Conservation (phyloP, 2,113 vertebrate genomes). For the Bungarus multicinctus region DNA sequence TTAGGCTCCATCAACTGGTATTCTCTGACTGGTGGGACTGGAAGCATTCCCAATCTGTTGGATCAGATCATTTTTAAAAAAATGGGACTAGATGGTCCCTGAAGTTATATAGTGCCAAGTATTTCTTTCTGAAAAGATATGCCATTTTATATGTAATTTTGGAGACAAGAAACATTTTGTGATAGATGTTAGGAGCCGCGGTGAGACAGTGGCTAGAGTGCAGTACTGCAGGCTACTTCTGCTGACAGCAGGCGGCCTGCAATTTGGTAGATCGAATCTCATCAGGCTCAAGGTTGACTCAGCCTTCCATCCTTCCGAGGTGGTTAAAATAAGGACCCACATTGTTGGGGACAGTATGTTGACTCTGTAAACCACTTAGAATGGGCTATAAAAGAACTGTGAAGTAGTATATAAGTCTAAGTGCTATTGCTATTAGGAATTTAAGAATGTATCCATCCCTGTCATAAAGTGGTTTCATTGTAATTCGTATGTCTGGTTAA, state of each 20-base stretch:
- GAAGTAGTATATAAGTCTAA: too few species aligned
- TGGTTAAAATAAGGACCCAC: too few species aligned
- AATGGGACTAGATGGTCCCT: neutral
- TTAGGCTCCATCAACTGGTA: neutral
- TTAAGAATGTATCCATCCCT: neutral
- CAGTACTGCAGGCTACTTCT: too few species aligned
- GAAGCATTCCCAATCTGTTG: neutral
- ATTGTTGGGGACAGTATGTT: too few species aligned
- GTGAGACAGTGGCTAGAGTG: too few species aligned
- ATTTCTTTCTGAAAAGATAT: neutral
- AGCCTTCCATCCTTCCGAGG: too few species aligned
- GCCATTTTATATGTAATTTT: neutral
- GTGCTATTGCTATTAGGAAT: neutral
- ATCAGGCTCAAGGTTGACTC: too few species aligned
- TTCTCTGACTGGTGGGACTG: neutral
- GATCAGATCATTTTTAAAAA: neutral
- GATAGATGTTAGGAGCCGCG: neutral
- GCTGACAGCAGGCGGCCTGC: too few species aligned
- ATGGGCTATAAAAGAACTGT: too few species aligned
- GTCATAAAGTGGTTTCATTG: neutral
- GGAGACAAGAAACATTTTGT: neutral
- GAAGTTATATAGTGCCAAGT: neutral
- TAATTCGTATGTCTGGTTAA: neutral
- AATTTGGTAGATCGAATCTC: too few species aligned
- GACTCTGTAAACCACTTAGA: too few species aligned